Base-by-base conservation (phyloP, 92 coral and sea anemone species). In the Heliopora coerulea region DNA sequence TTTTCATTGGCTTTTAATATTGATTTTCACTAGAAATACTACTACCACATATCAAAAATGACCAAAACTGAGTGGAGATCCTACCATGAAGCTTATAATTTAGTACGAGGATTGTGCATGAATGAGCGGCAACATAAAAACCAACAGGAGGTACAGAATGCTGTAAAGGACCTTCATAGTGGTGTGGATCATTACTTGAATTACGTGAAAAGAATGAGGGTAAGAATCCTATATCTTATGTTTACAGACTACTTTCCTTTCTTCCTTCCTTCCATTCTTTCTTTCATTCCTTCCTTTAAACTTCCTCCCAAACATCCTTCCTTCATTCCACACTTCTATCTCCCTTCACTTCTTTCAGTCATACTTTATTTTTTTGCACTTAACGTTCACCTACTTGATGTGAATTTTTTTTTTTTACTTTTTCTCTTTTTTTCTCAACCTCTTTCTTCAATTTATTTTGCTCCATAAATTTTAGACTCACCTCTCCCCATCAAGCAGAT, bases 81-180 rank as follows among this genome's bases (percentile, higher is more conserved):
- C 34, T 67, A 67, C 49, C 74, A 67, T 13, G 31, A 46, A 30
- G 54, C 54, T 35, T 67, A 67, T 29, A 67, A 67, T 67, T 34
- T 67, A 15, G 74, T 35, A 13, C 74, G 74, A 13, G 74, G 74
- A 26, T 48, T 67, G 58, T 67, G 74, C 48, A 9, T 48, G 18
- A 67, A 44, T 30, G 58, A 44, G 13, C 49, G 54, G 48, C 74
- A 20, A 18, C 39, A 67, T 5, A 48, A 35, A 49, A 8, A 34
- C 1, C 44, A 13, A 9, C 49, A 0, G 25, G 58, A 44, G 26
- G 59, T 67, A 2, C 25, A 24, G 26, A 4, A 31, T 33, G 31
- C 25, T 19, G 58, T 48, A 17, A 20, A 46, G 29, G n/a, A 49
- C 30, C 23, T 44, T 25, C 34, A 48, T n/a, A 33, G 26, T 29